Percentiles rank a stretch among this genome's conserved stretches.
phyloP scores from a whole-genome alignment of 2,797 vertebrate species.

The Xyrichtys novacula region DNA sequence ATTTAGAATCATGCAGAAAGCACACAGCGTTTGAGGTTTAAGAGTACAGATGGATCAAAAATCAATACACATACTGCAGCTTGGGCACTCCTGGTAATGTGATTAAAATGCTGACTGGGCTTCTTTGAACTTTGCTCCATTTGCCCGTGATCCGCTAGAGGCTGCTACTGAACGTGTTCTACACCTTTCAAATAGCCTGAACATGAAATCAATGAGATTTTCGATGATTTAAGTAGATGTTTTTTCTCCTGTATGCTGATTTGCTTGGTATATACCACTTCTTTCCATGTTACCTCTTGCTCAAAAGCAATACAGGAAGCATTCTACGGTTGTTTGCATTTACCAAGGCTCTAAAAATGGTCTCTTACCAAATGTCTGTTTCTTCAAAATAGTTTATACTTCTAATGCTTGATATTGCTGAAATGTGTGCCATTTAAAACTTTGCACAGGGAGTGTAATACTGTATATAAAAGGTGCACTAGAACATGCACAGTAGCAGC shows the following conservation, averaged over 20 bases:
- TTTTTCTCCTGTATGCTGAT: constrained; percentile 9
- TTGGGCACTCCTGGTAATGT: constrained; percentile 72
- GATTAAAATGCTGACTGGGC: constrained; percentile 73
- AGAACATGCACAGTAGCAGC: constrained; percentile 55
- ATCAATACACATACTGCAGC: constrained; percentile 78
- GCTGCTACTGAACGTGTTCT: constrained; percentile 61
- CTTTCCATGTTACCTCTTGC: background rate
- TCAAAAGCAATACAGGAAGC: constrained; percentile 5
- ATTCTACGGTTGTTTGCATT: background rate
- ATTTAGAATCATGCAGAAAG: constrained; percentile 77
- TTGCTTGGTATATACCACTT: background rate
- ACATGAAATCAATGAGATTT: background rate
- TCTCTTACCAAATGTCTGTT: background rate
- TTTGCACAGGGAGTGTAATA: constrained; percentile 1
- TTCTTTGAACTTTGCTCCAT: constrained; percentile 63
- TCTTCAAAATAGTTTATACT: background rate
- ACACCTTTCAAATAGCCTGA: constrained; percentile 32
- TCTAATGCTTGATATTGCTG: constrained; percentile 7
- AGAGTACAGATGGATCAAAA: constrained; percentile 79
- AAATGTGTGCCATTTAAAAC: constrained; percentile 10
- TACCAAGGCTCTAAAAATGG: background rate
- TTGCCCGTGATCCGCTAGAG: constrained; percentile 65
- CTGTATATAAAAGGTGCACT: constrained; percentile 41
- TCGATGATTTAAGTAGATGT: constrained; percentile 6
- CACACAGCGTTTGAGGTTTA: constrained; percentile 75